A percentile compares a stretch with the other conserved stretches of the same genome.
phyloP scores from a whole-genome alignment of 2,888 invertebrate species.

The Gari tellinella region DNA sequence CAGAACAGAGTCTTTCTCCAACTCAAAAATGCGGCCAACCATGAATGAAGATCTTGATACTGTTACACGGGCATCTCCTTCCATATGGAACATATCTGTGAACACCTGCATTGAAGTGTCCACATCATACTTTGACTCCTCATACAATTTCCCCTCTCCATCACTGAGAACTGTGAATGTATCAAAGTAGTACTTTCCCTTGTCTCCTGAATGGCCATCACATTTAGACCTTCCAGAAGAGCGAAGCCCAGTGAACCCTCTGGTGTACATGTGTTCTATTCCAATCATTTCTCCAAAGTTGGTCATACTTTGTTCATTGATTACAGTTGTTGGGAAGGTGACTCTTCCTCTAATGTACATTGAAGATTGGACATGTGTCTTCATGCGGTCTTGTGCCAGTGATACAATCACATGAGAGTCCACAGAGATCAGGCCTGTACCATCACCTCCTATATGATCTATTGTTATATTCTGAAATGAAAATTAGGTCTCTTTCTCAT shows the following conservation, averaged over 20 bases:
- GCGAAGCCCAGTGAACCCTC: constrained; percentile 53
- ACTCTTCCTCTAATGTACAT: constrained; percentile 49
- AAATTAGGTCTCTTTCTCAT: too few relatives aligned
- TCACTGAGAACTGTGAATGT: constrained; percentile 59
- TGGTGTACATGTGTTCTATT: constrained; percentile 63
- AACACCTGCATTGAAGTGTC: constrained; percentile 35
- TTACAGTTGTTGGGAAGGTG: constrained; percentile 56
- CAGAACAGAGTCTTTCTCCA: constrained; percentile 61
- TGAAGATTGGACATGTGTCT: constrained; percentile 61
- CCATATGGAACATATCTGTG: constrained; percentile 55
- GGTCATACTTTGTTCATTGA: constrained; percentile 58
- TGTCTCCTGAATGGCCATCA: constrained; percentile 13
- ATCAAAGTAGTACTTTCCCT: constrained; percentile 57
- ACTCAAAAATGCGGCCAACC: constrained; percentile 50
- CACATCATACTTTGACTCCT: constrained; percentile 41
- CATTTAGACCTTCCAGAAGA: constrained; percentile 61
- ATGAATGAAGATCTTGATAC: constrained; percentile 45
- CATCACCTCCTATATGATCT: constrained; percentile 64
- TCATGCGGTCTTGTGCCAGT: constrained; percentile 44
- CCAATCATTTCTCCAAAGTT: constrained; percentile 62
- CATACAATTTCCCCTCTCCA: constrained; percentile 49
- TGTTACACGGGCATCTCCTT: constrained; percentile 49
- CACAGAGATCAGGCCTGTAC: constrained; percentile 62
- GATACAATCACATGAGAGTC: constrained; percentile 30
- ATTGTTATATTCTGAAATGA: constrained; percentile 43